Conservation (phyloP, 2,888 invertebrate species). For the Tholera decimalis region DNA sequence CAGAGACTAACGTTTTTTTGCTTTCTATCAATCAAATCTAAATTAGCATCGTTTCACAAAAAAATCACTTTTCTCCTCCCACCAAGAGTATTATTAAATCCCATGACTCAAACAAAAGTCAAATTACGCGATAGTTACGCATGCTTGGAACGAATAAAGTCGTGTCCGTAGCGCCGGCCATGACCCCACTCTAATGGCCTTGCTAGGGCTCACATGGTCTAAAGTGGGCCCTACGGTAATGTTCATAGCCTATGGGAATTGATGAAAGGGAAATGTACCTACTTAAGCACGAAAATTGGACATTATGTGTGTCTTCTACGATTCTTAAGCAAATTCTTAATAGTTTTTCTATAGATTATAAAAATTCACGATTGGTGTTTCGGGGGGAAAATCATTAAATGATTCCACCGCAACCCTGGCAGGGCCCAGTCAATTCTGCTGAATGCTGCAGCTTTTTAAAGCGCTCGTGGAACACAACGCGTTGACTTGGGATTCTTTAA, state of each 20-base stretch:
- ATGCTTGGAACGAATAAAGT: constrained; percentile 47
- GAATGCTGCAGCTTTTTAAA: no score
- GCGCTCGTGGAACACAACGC: no score
- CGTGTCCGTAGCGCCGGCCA: constrained; percentile 56
- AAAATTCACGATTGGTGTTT: no score
- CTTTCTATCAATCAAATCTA: no score
- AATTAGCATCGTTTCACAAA: neutral
- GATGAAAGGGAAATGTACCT: constrained; percentile 23
- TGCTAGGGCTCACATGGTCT: constrained; percentile 53
- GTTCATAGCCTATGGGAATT: constrained; percentile 30
- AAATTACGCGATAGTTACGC: constrained; percentile 50
- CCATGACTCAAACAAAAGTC: constrained; percentile 23
- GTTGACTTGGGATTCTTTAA: no score
- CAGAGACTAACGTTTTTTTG: no score
- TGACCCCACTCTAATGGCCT: constrained; percentile 63
- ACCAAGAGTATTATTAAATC: neutral
- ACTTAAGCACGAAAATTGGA: constrained; percentile 15
- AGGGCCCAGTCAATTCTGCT: no score
- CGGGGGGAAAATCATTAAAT: no score
- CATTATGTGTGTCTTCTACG: neutral
- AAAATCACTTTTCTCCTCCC: neutral
- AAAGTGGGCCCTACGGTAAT: constrained; percentile 47
- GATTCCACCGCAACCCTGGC: no score
- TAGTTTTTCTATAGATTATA: no score
- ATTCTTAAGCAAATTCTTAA: neutral